Base-by-base conservation (phyloP, 2,888 invertebrate genomes). In the Drosophila leonis region DNA sequence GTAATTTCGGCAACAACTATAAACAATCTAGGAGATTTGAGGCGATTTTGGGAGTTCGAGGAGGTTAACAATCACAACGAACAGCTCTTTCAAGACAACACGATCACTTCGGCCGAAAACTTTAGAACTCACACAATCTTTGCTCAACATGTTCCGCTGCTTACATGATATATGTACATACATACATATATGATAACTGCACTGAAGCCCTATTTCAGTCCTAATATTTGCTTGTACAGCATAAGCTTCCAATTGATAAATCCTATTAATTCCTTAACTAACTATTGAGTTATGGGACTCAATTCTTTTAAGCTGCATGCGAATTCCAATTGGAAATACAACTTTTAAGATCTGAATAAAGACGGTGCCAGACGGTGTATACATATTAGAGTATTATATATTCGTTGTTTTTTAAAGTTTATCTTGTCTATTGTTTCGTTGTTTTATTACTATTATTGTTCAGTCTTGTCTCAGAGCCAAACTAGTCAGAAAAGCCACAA, bases 381-480 rank as follows among this genome's bases (percentile, higher is more conserved):
- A n/a, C n/a, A n/a, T n/a, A n/a, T 13, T 49, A 49, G 49, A 8
- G 49, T 49, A 31, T 37, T 7, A 27, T 1, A 39, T 39, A 54
- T 37, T 54, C 27, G 54, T n/a, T 0, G 12, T 56, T 29, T 41
- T 37, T 12, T 12, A 5, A 35, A 8, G 12, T 0, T 10, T 12
- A 27, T 39, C 27, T 37, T 1, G 1, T 3, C 39, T 18, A 54
- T 52, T 54, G 12, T 62, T 35, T 48, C 10, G 9, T 24, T 51
- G 61, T 65, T 56, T 52, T 31, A 48, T 33, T 49, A 49, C 31
- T 18, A 63, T 65, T 49, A 69, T 61, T 73, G 63, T 73, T 65
- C 61, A 65, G 54, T 67, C 54, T 54, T 56, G 56, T 20, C 31
- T 24, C 42, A 42, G 56, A 56, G 42, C 10, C 41, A 20, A 65